These are phyloP conservation scores for Bombus cullumanus DNA, from an alignment of 1,140 invertebrate genomes.

Conservation along the genomic window DNA sequence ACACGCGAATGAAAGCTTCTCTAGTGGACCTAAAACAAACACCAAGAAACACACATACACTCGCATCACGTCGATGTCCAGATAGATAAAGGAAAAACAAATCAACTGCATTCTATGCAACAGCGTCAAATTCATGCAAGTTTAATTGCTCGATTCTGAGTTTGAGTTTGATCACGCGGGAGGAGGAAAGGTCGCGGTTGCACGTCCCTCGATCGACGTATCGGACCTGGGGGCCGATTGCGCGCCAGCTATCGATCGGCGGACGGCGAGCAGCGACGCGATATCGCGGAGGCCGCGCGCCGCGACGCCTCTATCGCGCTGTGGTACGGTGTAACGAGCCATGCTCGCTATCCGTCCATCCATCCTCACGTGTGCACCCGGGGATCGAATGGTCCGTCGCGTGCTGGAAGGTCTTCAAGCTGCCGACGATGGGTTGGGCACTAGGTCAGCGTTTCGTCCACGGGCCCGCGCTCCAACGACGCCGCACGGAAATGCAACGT, in stretches of 20 bases:
- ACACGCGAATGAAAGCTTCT: no score
- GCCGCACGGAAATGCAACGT: no score
- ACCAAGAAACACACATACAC: no score
- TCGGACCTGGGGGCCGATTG: conserved; percentile 6
- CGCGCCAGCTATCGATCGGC: conserved; percentile 27
- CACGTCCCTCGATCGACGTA: conserved; percentile 22
- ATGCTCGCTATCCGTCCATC: conserved; percentile 36
- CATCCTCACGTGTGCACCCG: conserved; percentile 33
- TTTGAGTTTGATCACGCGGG: neutral
- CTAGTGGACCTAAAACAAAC: no score
- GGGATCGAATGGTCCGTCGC: conserved; percentile 57
- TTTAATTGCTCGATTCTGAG: neutral
- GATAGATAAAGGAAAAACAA: no score
- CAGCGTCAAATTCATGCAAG: no score
- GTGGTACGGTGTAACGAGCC: conserved; percentile 35
- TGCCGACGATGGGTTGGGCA: conserved; percentile 53
- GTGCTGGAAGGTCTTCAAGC: conserved; percentile 58
- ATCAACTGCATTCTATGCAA: no score
- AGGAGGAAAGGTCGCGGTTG: neutral
- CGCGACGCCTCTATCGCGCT: conserved; percentile 33
- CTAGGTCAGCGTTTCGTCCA: conserved; percentile 59
- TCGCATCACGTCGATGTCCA: no score
- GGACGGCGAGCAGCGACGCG: neutral
- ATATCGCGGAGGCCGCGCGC: conserved; percentile 24
- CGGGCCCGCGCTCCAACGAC: neutral